Evolutionary conservation across 2,888 invertebrate species (phyloP).

Genomic region (Mesorhabditis spiculigera): DNA sequence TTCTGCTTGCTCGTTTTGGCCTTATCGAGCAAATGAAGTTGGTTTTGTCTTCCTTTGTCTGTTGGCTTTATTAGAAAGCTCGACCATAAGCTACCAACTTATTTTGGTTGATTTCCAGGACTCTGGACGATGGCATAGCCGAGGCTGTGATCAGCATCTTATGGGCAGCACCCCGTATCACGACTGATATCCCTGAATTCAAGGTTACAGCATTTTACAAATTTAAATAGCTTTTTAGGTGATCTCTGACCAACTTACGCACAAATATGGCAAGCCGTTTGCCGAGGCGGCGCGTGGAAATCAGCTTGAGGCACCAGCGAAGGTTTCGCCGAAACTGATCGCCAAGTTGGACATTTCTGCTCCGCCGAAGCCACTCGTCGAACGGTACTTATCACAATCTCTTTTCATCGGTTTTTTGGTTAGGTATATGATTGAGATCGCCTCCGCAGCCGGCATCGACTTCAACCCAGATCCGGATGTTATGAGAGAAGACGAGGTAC

Average conservation of each 20-base stretch:
- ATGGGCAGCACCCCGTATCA: constrained; percentile 89
- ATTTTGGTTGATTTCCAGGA: constrained; percentile 60
- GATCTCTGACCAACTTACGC: constrained; percentile 80
- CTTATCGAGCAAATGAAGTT: constrained; percentile 93
- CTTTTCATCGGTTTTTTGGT: constrained; percentile 11
- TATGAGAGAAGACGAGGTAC: constrained; percentile 55
- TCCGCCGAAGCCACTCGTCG: constrained; percentile 89
- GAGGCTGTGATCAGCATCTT: constrained; percentile 93
- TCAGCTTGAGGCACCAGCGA: constrained; percentile 66
- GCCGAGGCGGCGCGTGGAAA: constrained; percentile 83
- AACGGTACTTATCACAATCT: constrained; percentile 67
- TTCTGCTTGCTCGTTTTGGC: constrained; percentile 90
- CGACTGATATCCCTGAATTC: constrained; percentile 62
- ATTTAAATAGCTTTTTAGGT: constrained; percentile 64
- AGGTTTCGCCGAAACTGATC: constrained; percentile 66
- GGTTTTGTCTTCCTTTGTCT: constrained; percentile 39
- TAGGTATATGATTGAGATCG: constrained; percentile 82
- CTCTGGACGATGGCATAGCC: constrained; percentile 85
- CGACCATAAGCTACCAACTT: too few species aligned
- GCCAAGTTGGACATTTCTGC: constrained; percentile 89
- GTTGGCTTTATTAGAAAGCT: neutral
- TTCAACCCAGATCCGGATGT: constrained; percentile 88
- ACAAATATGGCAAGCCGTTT: constrained; percentile 90
- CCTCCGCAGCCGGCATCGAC: constrained; percentile 86
- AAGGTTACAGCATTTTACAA: constrained; percentile 32